Evolutionary conservation across 1,140 invertebrate species (phyloP).

Genomic region (Listronotus oregonensis): DNA sequence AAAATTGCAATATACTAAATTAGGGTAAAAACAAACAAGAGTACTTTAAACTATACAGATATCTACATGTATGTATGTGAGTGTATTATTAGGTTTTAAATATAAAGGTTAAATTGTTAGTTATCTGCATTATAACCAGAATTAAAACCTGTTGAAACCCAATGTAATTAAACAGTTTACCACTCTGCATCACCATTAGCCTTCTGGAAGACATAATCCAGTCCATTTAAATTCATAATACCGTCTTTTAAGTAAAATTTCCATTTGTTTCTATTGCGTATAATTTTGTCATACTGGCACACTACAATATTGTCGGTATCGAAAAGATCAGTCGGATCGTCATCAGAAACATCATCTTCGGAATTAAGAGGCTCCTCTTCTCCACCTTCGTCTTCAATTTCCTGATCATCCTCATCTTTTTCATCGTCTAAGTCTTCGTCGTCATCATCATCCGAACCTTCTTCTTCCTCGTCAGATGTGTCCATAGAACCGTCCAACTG

Average conservation of each 20-base stretch:
- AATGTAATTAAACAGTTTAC: conserved; percentile 61
- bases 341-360: conserved; percentile 95
- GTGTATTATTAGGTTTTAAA: too few species aligned
- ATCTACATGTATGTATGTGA: too few species aligned
- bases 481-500: conserved; percentile 72
- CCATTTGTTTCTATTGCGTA: conserved; percentile 97
- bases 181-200: conserved; percentile 98
- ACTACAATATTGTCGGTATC: conserved; percentile 99
- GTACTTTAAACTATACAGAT: too few species aligned
- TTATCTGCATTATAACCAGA: too few species aligned
- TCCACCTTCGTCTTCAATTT: conserved; percentile 74
- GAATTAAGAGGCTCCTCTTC: conserved; percentile 94
- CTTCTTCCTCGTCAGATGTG: conserved; percentile 66
- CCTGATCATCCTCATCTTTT: conserved; percentile 77
- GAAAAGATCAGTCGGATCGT: conserved; percentile 92
- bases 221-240: conserved; percentile 98
- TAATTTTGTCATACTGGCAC: conserved; percentile 99
- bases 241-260: conserved; percentile 99
- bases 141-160: too few species aligned
- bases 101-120: too few species aligned
- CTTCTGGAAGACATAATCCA: conserved; percentile 99
- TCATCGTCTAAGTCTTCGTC: conserved; percentile 70
- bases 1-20: too few species aligned
- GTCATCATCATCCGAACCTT: conserved; percentile 70
- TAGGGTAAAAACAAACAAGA: too few species aligned